Percentiles rank a stretch among this genome's conserved stretches.
These are phyloP conservation scores for Chloroceryle inda DNA, from an alignment of 2,797 vertebrate genomes.

Conservation along the genomic window DNA sequence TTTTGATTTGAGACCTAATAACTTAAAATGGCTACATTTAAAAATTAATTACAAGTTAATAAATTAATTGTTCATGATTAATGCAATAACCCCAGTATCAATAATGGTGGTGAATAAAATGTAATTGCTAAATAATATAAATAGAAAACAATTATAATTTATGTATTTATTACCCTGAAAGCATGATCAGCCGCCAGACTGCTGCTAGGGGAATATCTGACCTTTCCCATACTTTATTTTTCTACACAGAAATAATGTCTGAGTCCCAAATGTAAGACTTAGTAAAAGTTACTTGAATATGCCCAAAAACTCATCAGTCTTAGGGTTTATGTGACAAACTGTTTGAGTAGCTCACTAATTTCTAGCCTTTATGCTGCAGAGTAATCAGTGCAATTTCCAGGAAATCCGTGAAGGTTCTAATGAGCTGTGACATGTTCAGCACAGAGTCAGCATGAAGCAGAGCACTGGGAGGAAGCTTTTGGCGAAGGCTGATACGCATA, in stretches of 20 bases:
- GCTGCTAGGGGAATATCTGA: background rate
- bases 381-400: conserved; percentile 69
- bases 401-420: conserved; percentile 59
- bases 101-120: background rate
- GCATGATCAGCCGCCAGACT: background rate
- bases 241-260: background rate
- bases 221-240: background rate
- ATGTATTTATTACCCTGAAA: background rate
- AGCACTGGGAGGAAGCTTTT: conserved; percentile 24
- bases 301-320: background rate
- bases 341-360: conserved; percentile 37
- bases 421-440: conserved; percentile 35
- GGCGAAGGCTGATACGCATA: background rate
- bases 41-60: background rate
- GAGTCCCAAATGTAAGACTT: background rate
- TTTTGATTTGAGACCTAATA: conserved; percentile 3
- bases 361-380: conserved; percentile 37
- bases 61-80: background rate
- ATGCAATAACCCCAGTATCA: background rate
- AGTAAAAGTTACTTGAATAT: background rate
- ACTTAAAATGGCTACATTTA: background rate
- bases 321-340: background rate
- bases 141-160: background rate
- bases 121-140: background rate
- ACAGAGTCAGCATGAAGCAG: conserved; percentile 8